Evolutionary conservation across 2,888 invertebrate genomes (phyloP).

Genomic region (Hirtodrosophila duncani): DNA sequence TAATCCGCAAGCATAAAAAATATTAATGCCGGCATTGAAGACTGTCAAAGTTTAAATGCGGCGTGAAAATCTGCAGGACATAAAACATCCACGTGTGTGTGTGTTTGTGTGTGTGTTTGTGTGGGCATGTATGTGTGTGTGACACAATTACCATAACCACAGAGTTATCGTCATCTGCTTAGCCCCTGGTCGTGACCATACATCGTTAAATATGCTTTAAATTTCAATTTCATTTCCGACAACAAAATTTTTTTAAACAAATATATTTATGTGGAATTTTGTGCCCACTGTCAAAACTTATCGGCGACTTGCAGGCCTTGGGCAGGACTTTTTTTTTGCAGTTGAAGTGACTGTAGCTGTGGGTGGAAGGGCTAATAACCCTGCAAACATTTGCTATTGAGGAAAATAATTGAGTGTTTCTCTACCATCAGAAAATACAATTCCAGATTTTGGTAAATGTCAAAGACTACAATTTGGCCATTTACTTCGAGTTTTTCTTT

Average conservation of each 20-base stretch:
- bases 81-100: conserved; percentile 18
- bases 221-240: conserved; percentile 38
- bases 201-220: conserved; percentile 55
- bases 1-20: conserved; percentile 9
- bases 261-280: background rate
- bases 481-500: too few relatives aligned
- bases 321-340: too few relatives aligned
- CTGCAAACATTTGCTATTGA: too few relatives aligned
- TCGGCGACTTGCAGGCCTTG: too few relatives aligned
- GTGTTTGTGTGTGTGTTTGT: background rate
- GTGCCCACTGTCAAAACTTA: too few relatives aligned
- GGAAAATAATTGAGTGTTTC: too few relatives aligned
- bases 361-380: too few relatives aligned
- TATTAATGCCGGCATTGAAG: conserved; percentile 10
- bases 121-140: conserved; percentile 5
- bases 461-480: too few relatives aligned
- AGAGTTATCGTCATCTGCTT: conserved; percentile 48
- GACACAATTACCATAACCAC: conserved; percentile 39
- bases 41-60: conserved; percentile 49
- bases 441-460: too few relatives aligned
- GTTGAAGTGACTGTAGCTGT: too few relatives aligned
- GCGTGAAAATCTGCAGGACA: too few relatives aligned
- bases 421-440: too few relatives aligned
- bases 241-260: conserved; percentile 1
- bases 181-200: conserved; percentile 42